Conservation (phyloP, 1,140 invertebrate species). For the Zaprionus tsacasi region DNA sequence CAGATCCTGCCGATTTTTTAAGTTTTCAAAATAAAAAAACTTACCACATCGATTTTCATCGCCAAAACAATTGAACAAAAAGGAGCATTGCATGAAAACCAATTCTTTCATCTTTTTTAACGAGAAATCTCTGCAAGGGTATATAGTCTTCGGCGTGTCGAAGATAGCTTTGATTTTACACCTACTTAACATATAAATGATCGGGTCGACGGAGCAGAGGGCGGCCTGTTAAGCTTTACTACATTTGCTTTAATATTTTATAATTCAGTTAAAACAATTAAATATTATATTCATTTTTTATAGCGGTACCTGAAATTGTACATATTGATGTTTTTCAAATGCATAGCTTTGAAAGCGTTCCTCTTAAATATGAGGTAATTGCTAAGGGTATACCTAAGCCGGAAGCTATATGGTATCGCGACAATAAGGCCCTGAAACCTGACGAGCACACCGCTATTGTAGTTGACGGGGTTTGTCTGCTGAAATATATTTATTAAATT, state of each 20-base stretch:
- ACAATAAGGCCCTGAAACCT: slow-evolving; percentile 88
- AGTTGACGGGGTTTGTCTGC: slow-evolving; percentile 86
- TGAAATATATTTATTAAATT: background rate
- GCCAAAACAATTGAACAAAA: too few species aligned
- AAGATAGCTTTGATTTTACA: too few species aligned
- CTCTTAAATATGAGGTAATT: slow-evolving; percentile 89
- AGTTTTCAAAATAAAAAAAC: too few species aligned
- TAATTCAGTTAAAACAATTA: slow-evolving; percentile 5
- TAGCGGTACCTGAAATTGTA: slow-evolving; percentile 90
- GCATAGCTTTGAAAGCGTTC: slow-evolving; percentile 90
- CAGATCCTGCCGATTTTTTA: too few species aligned
- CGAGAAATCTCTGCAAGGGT: background rate
- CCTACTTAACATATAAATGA: too few species aligned
- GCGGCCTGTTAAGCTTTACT: background rate
- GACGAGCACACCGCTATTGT: slow-evolving; percentile 87
- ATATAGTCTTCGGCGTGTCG: too few species aligned
- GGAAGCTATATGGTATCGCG: slow-evolving; percentile 90
- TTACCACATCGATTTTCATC: too few species aligned
- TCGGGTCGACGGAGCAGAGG: too few species aligned
- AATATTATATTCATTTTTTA: slow-evolving; percentile 58
- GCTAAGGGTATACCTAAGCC: slow-evolving; percentile 90
- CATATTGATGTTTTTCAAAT: slow-evolving; percentile 90
- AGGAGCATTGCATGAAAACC: too few species aligned
- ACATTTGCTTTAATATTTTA: background rate
- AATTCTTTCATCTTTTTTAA: too few species aligned